Base-by-base conservation (phyloP, 1,140 invertebrate genomes). In the Drosophila rufa region DNA sequence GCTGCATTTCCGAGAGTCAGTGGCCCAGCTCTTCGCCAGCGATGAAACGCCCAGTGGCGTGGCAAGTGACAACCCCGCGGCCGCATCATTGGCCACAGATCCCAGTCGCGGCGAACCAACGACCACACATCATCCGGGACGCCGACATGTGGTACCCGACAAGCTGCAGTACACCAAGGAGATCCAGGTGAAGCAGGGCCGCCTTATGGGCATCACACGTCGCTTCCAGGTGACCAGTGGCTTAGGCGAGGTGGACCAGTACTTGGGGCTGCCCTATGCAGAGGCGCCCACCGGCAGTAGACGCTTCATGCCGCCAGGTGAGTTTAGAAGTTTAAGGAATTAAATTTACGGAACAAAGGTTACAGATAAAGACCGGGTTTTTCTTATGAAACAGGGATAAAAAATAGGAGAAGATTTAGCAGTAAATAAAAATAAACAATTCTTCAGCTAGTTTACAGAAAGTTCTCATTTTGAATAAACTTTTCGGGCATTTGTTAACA, bases 231-330 rank as follows among this genome's bases (percentile, higher is more conserved):
- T 93, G 46, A 91, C 94, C 78, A 94, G 94, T 73, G 93, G 94
- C 14, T 81, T 95, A 62, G 93, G 93, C 45, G 91, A 91, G 25
- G 95, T 95, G 55, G 95, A 95, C 83, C 95, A 95, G 82, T 95
- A 94, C 82, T 81, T 95, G 50, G 98, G 98, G 1, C 95, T 99
- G 75, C 98, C 97, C 3, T 99, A 99, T 93, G 98, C 98, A 1
- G 96, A 97, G 15, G 96, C 98, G n/a, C 98, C 97, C 1, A 94
- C 96, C 0, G 97, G 96, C 3, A 94, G 94, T 85, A 94, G 97
- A 53, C 93, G 98, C 25, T 98, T 99, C 91, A 98, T 98, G 95
- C 97, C 97, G 25, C 97, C 98, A 61, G 94, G 94, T 94, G 93
- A 93, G 92, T 36, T 36, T 4, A 36, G 9, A 11, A 36, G 9